Percentiles rank a stretch among this genome's conserved stretches.
Evolutionary conservation across 2,888 invertebrate genomes (phyloP).

Genomic region (Caenorhabditis uteleia): DNA sequence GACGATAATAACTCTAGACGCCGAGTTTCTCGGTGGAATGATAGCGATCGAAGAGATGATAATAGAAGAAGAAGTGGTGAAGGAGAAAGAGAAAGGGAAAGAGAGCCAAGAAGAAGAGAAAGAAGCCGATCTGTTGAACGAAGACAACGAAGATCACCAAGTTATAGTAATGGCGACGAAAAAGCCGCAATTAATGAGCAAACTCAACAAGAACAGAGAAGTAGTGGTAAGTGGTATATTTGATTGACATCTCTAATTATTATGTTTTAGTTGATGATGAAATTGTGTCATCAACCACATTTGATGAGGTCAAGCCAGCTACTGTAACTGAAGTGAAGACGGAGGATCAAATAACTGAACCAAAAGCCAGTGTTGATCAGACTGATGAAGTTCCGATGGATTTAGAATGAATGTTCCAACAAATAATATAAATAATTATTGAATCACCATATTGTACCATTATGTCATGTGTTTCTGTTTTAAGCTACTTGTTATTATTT

Average conservation of each 20-base stretch:
- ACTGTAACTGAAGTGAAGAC: neutral
- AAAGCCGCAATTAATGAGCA: neutral
- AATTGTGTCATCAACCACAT: slow-evolving; percentile 35
- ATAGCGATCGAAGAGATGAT: slow-evolving; percentile 3
- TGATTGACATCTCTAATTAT: neutral
- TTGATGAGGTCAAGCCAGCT: slow-evolving; percentile 17
- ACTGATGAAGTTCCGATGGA: slow-evolving; percentile 31
- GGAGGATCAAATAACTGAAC: neutral
- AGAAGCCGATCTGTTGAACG: slow-evolving; percentile 6
- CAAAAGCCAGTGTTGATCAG: slow-evolving; percentile 7
- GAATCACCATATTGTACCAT: too few species aligned
- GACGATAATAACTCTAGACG: too few species aligned
- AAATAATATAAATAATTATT: too few species aligned
- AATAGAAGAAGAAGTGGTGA: slow-evolving; percentile 1
- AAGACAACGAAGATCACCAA: neutral
- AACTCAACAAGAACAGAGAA: neutral
- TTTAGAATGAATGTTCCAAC: slow-evolving; percentile 27
- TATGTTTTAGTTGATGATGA: slow-evolving; percentile 26
- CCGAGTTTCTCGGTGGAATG: slow-evolving; percentile 1
- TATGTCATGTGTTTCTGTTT: too few species aligned
- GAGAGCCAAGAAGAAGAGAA: slow-evolving; percentile 3
- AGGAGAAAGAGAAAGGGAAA: slow-evolving; percentile 16
- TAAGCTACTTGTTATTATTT: too few species aligned
- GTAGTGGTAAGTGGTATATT: neutral
- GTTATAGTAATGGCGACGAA: neutral